Base-by-base conservation (phyloP, 2,888 invertebrate genomes). In the Caenorhabditis sp. region DNA sequence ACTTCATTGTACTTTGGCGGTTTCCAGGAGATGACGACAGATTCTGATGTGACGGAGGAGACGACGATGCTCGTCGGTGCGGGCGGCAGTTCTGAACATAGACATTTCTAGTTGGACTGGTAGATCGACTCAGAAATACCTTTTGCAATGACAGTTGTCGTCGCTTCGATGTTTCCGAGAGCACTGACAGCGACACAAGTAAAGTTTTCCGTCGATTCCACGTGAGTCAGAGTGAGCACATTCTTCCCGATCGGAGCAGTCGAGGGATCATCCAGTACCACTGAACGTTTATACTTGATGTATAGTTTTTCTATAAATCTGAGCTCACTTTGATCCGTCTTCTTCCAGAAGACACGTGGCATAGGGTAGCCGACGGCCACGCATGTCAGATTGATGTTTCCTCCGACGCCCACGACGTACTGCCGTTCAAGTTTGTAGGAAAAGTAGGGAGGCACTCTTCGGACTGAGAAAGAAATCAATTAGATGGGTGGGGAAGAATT, bases 311-410 rank as follows among this genome's bases (percentile, higher is more conserved):
- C 15, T 43, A n/a, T 9, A 17, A 37, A 24, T 11, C 8, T n/a
- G n/a, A n/a, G 59, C 76, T 61, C 55, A 77, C 77, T 59, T 13
- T 72, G 56, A 68, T 77, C 79, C 4, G 74, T 77, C 50, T 84
- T 84, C 58, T 83, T 89, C 91, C 91, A 92, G 90, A 95, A 95
- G 62, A 99, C 96, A 86, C 93, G 93, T 1, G 98, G 99, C 96
- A 98, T 96, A 6, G 98, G 98, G 0, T 97, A 95, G 20, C 99
- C 98, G 30, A 95, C 94, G 9, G 98, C 98, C 63, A 96, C 95
- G 90, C 99, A 99, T 68, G 95, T 95, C 82, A 99, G 91, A 90
- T 95, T 97, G 84, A 97, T 92, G 89, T 94, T 93, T 0, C 94
- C 94, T 13, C 96, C 96, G 55, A 96, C 92, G 93, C 94, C 95